phyloP scores from a whole-genome alignment of 2,113 vertebrate species.

The Penelope pileata region DNA sequence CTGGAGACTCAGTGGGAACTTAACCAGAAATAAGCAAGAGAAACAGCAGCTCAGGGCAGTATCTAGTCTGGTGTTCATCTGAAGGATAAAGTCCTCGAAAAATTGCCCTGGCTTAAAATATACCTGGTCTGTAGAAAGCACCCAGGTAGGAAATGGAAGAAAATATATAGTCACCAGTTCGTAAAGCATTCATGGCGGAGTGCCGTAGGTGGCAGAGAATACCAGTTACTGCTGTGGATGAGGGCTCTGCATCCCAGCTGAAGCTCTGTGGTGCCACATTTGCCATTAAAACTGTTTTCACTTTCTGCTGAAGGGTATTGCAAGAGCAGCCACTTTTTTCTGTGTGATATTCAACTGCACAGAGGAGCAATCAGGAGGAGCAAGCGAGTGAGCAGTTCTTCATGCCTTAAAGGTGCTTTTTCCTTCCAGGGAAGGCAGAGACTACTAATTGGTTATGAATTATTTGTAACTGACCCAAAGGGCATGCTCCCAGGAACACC shows the following conservation, averaged over 20 bases:
- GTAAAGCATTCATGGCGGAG: background rate
- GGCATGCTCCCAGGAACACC: background rate
- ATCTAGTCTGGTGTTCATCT: background rate
- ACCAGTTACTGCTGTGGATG: background rate
- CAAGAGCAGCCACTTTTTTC: fast-evolving
- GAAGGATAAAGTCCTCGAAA: background rate
- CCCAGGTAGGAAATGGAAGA: background rate
- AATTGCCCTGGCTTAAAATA: background rate
- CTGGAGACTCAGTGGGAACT: background rate
- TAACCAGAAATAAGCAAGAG: background rate
- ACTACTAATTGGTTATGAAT: background rate
- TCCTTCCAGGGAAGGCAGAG: background rate
- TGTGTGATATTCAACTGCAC: background rate
- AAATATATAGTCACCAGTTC: background rate
- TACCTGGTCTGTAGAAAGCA: background rate
- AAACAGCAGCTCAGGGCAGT: background rate
- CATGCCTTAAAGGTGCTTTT: background rate
- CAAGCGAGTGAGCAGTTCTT: background rate
- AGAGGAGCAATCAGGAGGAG: background rate
- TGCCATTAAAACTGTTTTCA: fast-evolving
- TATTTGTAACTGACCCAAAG: background rate
- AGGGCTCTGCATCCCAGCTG: background rate
- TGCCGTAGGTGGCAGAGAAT: background rate
- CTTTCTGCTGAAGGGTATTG: background rate
- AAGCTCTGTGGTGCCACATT: background rate